phyloP scores from a whole-genome alignment of 1,140 invertebrate genomes.

The Sycophaga agraensis region DNA sequence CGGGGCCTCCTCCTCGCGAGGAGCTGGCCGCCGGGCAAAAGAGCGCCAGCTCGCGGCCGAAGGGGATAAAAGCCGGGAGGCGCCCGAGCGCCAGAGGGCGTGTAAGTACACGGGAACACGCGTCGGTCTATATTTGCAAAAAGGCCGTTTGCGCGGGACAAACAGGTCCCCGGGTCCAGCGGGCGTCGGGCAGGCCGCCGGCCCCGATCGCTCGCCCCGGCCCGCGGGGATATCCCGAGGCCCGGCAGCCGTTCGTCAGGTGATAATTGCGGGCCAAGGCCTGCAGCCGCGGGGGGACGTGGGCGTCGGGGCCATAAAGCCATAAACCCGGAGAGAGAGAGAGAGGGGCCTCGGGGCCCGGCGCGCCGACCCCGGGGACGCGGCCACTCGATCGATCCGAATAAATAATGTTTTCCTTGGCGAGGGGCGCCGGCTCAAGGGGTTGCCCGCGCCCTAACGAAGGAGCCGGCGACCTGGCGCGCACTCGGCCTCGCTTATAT shows the following conservation, averaged over 20 bases:
- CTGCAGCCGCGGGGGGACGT: too few species aligned
- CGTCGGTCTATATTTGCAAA: conserved; percentile 53
- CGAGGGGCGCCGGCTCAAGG: too few species aligned
- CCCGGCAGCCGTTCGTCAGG: too few species aligned
- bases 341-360: background rate
- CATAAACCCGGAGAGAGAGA: background rate
- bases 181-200: background rate
- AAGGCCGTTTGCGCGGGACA: conserved; percentile 54
- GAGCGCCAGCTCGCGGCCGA: background rate
- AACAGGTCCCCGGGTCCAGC: too few species aligned
- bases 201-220: too few species aligned
- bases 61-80: background rate
- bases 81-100: conserved; percentile 3
- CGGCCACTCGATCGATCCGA: too few species aligned
- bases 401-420: too few species aligned
- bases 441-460: too few species aligned
- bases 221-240: too few species aligned
- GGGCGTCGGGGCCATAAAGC: background rate
- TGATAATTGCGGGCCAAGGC: too few species aligned
- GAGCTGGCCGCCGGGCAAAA: background rate
- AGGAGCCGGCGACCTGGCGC: background rate
- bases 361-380: too few species aligned
- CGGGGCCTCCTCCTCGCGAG: background rate
- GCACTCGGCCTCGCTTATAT: background rate
- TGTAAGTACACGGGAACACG: conserved; percentile 39